These are phyloP conservation scores for Craseonycteris thonglongyai DNA, from an alignment of 2,113 vertebrate species.

Conservation along the genomic window DNA sequence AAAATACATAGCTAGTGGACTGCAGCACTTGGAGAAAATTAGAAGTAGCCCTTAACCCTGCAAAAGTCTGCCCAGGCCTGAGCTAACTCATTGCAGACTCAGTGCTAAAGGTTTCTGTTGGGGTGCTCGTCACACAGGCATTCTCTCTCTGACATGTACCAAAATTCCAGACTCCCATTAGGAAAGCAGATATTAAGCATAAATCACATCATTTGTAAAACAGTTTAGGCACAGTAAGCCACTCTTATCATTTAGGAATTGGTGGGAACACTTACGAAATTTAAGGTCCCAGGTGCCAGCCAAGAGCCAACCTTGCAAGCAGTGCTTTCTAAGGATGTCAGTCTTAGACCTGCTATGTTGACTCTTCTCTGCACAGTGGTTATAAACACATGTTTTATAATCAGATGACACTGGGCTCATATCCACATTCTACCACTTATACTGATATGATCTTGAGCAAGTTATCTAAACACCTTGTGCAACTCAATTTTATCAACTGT, in stretches of 20 bases:
- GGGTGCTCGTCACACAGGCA: neutral
- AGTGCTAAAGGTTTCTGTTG: neutral
- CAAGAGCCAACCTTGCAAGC: neutral
- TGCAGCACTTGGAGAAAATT: no score
- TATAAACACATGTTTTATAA: neutral
- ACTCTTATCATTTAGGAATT: neutral
- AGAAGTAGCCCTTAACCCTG: no score
- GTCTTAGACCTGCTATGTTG: neutral
- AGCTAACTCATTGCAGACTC: neutral
- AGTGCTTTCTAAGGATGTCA: neutral
- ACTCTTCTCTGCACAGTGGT: neutral
- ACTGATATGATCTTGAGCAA: neutral
- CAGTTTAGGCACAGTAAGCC: neutral
- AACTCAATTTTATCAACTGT: neutral
- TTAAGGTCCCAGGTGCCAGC: neutral
- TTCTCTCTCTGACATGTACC: neutral
- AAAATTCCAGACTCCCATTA: neutral
- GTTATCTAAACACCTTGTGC: neutral
- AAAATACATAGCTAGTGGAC: no score
- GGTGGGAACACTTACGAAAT: neutral
- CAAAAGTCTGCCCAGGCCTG: no score
- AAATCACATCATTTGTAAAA: neutral
- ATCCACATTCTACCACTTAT: neutral
- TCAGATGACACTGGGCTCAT: neutral
- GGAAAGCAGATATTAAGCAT: neutral